Percentiles rank a stretch among this genome's conserved stretches.
phyloP scores from a whole-genome alignment of 2,113 vertebrate genomes.

The Scortum barcoo region DNA sequence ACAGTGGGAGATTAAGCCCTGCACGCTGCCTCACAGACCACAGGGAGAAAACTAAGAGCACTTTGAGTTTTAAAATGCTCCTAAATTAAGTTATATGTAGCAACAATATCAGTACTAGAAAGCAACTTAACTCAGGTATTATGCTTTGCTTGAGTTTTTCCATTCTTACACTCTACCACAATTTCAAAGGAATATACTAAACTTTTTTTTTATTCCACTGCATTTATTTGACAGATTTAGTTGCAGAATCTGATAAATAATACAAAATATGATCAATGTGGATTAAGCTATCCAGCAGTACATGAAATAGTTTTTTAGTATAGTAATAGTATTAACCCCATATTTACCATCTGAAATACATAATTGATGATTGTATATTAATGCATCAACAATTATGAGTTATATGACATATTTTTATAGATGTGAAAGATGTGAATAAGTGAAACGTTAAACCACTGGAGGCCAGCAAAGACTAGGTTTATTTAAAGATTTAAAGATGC shows the following conservation, averaged over 20 bases:
- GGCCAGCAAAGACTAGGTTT: not conserved
- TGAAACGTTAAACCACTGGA: not conserved
- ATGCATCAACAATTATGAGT: too few relatives aligned
- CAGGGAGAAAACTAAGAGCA: not conserved
- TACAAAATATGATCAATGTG: not conserved
- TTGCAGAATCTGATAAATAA: not conserved
- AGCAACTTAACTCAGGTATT: too few relatives aligned
- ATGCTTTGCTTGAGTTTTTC: too few relatives aligned
- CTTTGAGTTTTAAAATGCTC: not conserved
- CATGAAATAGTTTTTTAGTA: too few relatives aligned
- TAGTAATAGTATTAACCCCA: too few relatives aligned
- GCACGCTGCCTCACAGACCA: slow-evolving; percentile 30
- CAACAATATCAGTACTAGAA: too few relatives aligned
- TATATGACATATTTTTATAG: too few relatives aligned
- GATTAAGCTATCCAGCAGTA: not conserved
- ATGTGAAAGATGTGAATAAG: too few relatives aligned
- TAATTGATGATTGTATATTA: too few relatives aligned
- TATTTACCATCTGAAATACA: too few relatives aligned
- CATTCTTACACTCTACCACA: not conserved
- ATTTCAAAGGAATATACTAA: not conserved
- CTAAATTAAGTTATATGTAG: not conserved
- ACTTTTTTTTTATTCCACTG: not conserved
- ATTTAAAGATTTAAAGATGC: too few relatives aligned
- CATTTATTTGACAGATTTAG: not conserved
- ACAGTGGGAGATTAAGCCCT: accelerated